Evolutionary conservation across 2,888 invertebrate genomes (phyloP), one percentile per base, ranked within the genome.

Genomic region (Pterostichus niger): DNA sequence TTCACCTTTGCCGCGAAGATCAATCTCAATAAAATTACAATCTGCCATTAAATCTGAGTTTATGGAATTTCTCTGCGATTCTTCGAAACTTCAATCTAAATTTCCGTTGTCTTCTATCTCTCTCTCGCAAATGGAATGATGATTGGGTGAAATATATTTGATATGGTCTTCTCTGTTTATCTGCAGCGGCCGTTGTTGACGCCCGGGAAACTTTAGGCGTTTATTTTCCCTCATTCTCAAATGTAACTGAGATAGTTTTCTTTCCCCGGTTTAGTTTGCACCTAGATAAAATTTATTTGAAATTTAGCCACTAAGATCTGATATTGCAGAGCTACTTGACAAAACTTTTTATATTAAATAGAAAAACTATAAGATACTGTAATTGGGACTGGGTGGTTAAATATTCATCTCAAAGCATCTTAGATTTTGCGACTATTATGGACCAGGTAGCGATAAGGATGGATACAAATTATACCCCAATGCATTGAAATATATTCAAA

Each of bases 1-100:
- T 44, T 71, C 71, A 44, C 71, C 52, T 24, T 54, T 35, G 35
- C 44, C n/a, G 54, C 0, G 33, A 54, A 33, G 54, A 76, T 76
- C 76, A 76, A 76, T 76, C 76, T 76, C 76, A 76, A 76, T 76
- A 76, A 33, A 76, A 76, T 76, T 76, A 54, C 76, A 76, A 76
- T 76, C 76, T 76, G 54, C 54, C 15, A 76, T 76, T 76, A 76
- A 76, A 76, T 54, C 54, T 76, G 76, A 52, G 76, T 76, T 76
- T 76, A 76, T 76, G 54, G 76, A 76, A 76, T 76, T 52, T 54
- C 15, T 71, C 33, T n/a, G 46, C 71, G 71, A 40, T 71, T 71
- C 46, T 71, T 71, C n/a, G 33, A 35, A 76, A 76, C 76, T 76
- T 76, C 54, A 52, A 71, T 71, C 71, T 44, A 54, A 76, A 33